Conservation (phyloP, 2,888 invertebrate species). For the Kuschelorhynchus macadamiae region DNA sequence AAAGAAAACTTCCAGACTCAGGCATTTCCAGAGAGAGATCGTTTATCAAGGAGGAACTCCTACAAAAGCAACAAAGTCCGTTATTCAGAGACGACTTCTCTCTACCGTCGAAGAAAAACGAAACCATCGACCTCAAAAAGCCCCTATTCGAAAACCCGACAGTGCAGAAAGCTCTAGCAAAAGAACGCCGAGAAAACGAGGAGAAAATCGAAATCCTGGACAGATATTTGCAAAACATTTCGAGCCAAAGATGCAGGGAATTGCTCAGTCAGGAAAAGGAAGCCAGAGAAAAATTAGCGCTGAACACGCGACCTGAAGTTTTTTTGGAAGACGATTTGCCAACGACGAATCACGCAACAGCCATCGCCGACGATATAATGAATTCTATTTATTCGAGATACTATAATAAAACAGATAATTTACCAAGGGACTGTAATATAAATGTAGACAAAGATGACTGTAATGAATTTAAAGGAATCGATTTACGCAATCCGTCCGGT, state of each 20-base stretch:
- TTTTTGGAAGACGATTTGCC: constrained; percentile 29
- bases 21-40: constrained; percentile 11
- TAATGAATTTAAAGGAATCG: not conserved
- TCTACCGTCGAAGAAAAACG: constrained; percentile 5
- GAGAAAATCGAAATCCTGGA: constrained; percentile 57
- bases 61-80: constrained; percentile 11
- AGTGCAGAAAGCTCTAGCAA: constrained; percentile 31
- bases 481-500: no score
- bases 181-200: constrained; percentile 38
- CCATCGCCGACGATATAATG: constrained; percentile 61
- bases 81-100: constrained; percentile 28
- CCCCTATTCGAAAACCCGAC: constrained; percentile 21
- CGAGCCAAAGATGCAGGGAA: constrained; percentile 53
- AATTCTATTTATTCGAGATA: constrained; percentile 58
- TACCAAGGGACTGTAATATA: no score
- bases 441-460: not conserved
- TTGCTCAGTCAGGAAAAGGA: constrained; percentile 41
- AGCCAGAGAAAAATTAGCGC: constrained; percentile 38
- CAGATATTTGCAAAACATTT: constrained; percentile 55
- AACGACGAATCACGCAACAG: constrained; percentile 54
- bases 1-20: constrained; percentile 7
- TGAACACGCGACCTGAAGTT: constrained; percentile 36
- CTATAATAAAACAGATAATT: constrained; percentile 49
- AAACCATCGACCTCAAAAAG: constrained; percentile 7
- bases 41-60: constrained; percentile 14